phyloP scores from a whole-genome alignment of 2,888 invertebrate genomes.

The Caenorhabditis sp. region DNA sequence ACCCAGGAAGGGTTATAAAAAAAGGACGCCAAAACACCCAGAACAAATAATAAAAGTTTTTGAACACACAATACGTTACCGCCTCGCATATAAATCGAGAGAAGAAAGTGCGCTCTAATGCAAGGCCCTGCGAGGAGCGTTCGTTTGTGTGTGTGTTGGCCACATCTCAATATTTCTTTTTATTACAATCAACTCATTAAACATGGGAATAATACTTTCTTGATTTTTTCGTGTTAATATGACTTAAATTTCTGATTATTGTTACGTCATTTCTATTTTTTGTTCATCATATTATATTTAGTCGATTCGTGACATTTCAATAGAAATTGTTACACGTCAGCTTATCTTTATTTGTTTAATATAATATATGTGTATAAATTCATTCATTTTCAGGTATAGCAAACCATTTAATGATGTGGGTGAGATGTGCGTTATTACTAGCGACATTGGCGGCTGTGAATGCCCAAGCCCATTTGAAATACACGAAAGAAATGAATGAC shows the following conservation, averaged over 20 bases:
- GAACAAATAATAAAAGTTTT: neutral
- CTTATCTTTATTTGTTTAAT: slow-evolving; percentile 2
- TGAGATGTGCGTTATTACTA: slow-evolving; percentile 17
- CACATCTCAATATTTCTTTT: slow-evolving; percentile 4
- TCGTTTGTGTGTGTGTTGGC: slow-evolving; percentile 26
- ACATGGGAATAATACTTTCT: neutral
- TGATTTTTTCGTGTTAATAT: slow-evolving; percentile 1
- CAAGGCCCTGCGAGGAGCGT: neutral
- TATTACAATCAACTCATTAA: neutral
- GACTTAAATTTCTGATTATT: neutral
- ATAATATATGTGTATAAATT: neutral
- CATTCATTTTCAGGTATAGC: neutral
- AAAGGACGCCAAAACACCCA: neutral
- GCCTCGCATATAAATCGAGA: neutral
- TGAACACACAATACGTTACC: neutral
- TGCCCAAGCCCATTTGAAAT: slow-evolving; percentile 64
- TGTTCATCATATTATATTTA: neutral
- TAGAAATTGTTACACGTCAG: slow-evolving; percentile 17
- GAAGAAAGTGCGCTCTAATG: slow-evolving; percentile 27
- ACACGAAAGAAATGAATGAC: slow-evolving; percentile 66
- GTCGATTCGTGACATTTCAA: neutral
- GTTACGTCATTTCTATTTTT: neutral
- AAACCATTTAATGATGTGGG: slow-evolving; percentile 15
- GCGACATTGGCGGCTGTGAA: neutral
- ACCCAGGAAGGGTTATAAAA: neutral